Evolutionary conservation across 2,888 invertebrate species (phyloP).

Genomic region (Oligia latruncula): DNA sequence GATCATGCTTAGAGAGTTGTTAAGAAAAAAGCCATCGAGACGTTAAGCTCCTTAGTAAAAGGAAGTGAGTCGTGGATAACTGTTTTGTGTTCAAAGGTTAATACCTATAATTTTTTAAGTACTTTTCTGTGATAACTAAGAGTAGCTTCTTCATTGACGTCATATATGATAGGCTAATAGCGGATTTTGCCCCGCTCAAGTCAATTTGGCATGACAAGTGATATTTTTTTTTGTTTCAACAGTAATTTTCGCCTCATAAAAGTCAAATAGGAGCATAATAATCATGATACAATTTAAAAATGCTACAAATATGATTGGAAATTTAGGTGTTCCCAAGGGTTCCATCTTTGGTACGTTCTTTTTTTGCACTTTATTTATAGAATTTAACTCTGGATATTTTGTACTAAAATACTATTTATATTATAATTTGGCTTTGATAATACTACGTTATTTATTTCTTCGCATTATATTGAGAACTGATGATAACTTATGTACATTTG

Average conservation of each 20-base stretch:
- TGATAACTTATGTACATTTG: neutral
- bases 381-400: neutral
- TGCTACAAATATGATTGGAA: neutral
- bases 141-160: conserved; percentile 26
- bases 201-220: conserved; percentile 8
- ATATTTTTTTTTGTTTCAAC: conserved; percentile 3
- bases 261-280: neutral
- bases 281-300: neutral
- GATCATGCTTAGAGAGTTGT: neutral
- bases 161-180: conserved; percentile 22
- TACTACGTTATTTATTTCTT: neutral
- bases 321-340: neutral
- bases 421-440: neutral
- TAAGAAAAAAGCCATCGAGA: neutral
- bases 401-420: neutral
- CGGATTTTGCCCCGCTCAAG: neutral
- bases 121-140: neutral
- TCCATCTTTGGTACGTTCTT: neutral
- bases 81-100: conserved; percentile 8
- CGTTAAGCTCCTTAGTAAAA: neutral
- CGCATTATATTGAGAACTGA: neutral
- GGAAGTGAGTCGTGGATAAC: neutral
- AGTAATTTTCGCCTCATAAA: neutral
- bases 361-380: neutral
- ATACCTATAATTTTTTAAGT: neutral